phyloP scores from a whole-genome alignment of 2,797 vertebrate genomes.

The Triplophysa bombifrons region DNA sequence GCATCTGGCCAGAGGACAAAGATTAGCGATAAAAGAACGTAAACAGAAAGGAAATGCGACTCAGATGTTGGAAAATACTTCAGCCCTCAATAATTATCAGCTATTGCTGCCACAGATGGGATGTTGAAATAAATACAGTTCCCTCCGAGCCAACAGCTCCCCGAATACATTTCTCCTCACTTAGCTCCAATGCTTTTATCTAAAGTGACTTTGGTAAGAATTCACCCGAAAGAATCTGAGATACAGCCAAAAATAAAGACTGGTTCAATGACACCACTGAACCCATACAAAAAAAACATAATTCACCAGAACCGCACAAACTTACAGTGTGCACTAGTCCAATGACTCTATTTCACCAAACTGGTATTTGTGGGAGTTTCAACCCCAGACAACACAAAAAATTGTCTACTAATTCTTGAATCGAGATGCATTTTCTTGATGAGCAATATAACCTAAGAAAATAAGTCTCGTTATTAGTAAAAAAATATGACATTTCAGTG shows the following conservation, averaged over 20 bases:
- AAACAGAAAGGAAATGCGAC: slow-evolving; percentile 50
- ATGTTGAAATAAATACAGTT: slow-evolving; percentile 22
- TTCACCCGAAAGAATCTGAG: not conserved
- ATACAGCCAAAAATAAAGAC: slow-evolving; percentile 11
- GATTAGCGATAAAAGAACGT: slow-evolving; percentile 40
- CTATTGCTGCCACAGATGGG: slow-evolving; percentile 45
- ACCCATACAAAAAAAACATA: not conserved
- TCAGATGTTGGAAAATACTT: slow-evolving; percentile 54
- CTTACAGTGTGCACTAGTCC: not conserved
- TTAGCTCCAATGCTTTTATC: slow-evolving; percentile 21
- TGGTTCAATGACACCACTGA: slow-evolving; percentile 7
- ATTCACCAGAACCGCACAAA: not conserved
- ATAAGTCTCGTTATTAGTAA: no score
- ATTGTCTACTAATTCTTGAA: no score
- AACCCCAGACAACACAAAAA: not conserved
- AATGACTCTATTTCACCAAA: not conserved
- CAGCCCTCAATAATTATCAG: slow-evolving; percentile 42
- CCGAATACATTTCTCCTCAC: slow-evolving; percentile 16
- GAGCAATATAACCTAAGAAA: no score
- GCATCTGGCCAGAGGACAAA: slow-evolving; percentile 6
- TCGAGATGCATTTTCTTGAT: no score
- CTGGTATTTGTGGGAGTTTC: not conserved
- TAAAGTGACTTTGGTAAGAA: slow-evolving; percentile 27
- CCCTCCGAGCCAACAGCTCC: slow-evolving; percentile 13
- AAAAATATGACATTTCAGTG: no score